Percentiles rank a stretch among this genome's conserved stretches.
Evolutionary conservation across 2,888 invertebrate species (phyloP).

Genomic region (Phaonia tiefii): DNA sequence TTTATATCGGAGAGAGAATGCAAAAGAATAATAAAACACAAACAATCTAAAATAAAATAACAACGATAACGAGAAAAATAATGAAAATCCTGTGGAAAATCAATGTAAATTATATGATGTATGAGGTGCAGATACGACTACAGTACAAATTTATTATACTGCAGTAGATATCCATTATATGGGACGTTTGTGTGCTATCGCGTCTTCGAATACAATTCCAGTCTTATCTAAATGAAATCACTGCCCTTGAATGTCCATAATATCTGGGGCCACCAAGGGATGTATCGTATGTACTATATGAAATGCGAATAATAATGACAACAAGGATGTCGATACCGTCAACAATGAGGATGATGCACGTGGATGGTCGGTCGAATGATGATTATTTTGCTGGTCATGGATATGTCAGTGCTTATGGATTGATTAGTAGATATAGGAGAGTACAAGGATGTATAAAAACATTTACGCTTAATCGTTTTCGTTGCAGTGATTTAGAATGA

Average conservation of each 20-base stretch:
- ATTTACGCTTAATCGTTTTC: no score
- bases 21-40: slow-evolving; percentile 10
- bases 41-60: slow-evolving; percentile 31
- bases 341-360: not conserved
- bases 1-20: no score
- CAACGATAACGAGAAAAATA: slow-evolving; percentile 38
- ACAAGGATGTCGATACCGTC: not conserved
- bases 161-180: no score
- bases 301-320: slow-evolving; percentile 5
- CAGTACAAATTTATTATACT: no score
- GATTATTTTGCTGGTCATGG: not conserved
- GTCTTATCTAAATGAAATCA: slow-evolving; percentile 59
- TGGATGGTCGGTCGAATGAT: not conserved
- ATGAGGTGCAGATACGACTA: not conserved
- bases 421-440: no score
- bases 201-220: slow-evolving; percentile 7
- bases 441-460: no score
- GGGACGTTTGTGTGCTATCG: slow-evolving; percentile 38
- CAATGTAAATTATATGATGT: slow-evolving; percentile 46
- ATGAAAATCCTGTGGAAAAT: slow-evolving; percentile 44
- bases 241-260: slow-evolving; percentile 56
- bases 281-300: no score
- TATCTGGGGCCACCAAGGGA: not conserved
- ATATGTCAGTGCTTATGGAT: no score
- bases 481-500: no score